Evolutionary conservation across 2,113 vertebrate species (phyloP), one percentile per base, ranked within the genome.

Genomic region (Microtus oregoni): DNA sequence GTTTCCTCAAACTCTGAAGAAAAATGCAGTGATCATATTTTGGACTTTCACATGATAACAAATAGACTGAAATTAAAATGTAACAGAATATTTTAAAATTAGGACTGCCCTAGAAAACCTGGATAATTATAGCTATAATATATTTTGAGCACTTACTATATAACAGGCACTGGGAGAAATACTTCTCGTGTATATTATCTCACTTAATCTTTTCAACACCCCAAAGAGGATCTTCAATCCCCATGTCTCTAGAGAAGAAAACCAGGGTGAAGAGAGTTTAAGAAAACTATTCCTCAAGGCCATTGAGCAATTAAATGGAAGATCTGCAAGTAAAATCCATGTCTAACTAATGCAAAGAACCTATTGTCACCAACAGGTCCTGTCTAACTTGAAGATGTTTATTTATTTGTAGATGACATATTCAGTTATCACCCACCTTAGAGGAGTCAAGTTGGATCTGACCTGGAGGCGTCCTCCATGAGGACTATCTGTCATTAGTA

Each of bases 31-130:
- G 83, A 95, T 95, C 82, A 79, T 73, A 94, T 91, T 91, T 95
- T 92, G 68, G 96, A 97, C 94, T 96, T 97, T 93, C 68, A 94
- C 95, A 97, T 90, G 63, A 44, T 79, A 93, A 91, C 68, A 72
- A 85, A 72, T 26, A 96, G 75, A 89, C 87, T 88, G 58, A 94
- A 97, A 96, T 92, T 50, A 94, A 97, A 96, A 91, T 92, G 67
- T 38, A 96, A 95, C 70, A 87, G 88, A 94, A 92, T 94, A 96
- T 94, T 87, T 97, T 85, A 96, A 96, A 85, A 96, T 96, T 44
- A 86, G 44, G 58, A 93, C 92, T 96, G 79, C 32, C 93, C 93
- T 86, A 95, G 86, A 97, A 97, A 97, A 94, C 41, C 77, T 94
- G 77, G 38, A 95, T 97, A 96, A 88, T 92, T 96, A 97, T 92